These are phyloP conservation scores for Eristalis tenax DNA, from an alignment of 2,888 invertebrate species.

Conservation along the genomic window DNA sequence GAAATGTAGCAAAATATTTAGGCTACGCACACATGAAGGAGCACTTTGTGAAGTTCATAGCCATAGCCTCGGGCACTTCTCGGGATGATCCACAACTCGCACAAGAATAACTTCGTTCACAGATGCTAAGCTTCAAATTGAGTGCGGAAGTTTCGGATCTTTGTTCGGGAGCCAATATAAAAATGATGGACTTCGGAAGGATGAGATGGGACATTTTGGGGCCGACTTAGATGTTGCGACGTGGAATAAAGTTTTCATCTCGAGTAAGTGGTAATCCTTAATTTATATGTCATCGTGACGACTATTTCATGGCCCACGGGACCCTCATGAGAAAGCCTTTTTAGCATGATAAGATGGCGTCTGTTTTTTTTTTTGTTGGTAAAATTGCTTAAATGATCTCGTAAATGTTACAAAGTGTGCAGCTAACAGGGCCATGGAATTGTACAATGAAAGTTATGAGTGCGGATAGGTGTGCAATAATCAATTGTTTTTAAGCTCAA, in stretches of 20 bases:
- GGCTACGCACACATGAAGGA: slow-evolving; percentile 23
- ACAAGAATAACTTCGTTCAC: background rate
- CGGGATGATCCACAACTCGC: background rate
- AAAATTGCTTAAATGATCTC: no score
- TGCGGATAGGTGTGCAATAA: no score
- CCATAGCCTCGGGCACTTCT: background rate
- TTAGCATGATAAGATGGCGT: background rate
- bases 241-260: background rate
- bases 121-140: background rate
- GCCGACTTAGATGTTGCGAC: background rate
- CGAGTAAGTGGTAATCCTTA: background rate
- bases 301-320: background rate
- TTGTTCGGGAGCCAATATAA: background rate
- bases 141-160: background rate
- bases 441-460: no score
- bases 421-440: no score
- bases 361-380: background rate
- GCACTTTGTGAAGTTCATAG: slow-evolving; percentile 17
- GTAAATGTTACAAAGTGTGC: no score
- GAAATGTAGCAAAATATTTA: slow-evolving; percentile 27
- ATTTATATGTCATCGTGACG: background rate
- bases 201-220: background rate
- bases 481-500: no score
- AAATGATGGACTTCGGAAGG: background rate
- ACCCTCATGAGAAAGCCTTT: background rate